phyloP scores from a whole-genome alignment of 35 echinoderm and acorn worm genomes.

The Apostichopus californicus region DNA sequence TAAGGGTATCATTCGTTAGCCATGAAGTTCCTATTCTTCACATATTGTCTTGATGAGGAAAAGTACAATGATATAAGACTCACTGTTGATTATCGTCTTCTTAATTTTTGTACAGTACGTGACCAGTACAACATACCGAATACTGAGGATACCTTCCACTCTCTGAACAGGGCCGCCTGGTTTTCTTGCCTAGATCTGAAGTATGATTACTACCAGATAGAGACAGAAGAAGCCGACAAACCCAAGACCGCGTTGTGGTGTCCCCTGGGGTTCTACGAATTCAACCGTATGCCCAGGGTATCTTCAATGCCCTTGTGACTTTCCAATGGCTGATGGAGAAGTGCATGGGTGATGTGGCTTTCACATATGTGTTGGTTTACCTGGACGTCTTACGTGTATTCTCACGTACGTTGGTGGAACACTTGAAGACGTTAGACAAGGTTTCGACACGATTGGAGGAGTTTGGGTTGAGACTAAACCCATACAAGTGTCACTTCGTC shows the following conservation, averaged over 20 bases:
- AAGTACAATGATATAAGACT: slow-evolving; percentile 62
- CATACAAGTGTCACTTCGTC: slow-evolving; percentile 22
- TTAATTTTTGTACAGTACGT: slow-evolving; percentile 62
- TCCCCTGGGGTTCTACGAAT: slow-evolving; percentile 60
- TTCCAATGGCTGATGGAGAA: slow-evolving; percentile 79
- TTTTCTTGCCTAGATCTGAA: slow-evolving; percentile 70
- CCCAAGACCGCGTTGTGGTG: slow-evolving; percentile 71
- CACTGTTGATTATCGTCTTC: slow-evolving; percentile 57
- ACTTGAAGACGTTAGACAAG: slow-evolving; percentile 43
- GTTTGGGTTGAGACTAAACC: slow-evolving; percentile 35
- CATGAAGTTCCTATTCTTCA: slow-evolving; percentile 44
- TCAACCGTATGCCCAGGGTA: slow-evolving; percentile 74
- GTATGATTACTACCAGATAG: slow-evolving; percentile 83
- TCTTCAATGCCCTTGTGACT: slow-evolving; percentile 64
- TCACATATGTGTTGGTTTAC: slow-evolving; percentile 60
- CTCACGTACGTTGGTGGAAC: no score
- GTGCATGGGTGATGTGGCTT: slow-evolving; percentile 57
- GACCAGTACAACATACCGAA: slow-evolving; percentile 71
- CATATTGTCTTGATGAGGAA: slow-evolving; percentile 10
- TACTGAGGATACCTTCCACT: slow-evolving; percentile 67
- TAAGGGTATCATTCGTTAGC: slow-evolving; percentile 59
- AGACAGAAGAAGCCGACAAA: slow-evolving; percentile 61
- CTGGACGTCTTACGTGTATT: no score
- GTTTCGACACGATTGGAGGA: slow-evolving; percentile 41
- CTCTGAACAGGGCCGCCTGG: slow-evolving; percentile 57